These are phyloP conservation scores for Myrmecobius fasciatus DNA, from an alignment of 2,113 vertebrate genomes.

Conservation along the genomic window DNA sequence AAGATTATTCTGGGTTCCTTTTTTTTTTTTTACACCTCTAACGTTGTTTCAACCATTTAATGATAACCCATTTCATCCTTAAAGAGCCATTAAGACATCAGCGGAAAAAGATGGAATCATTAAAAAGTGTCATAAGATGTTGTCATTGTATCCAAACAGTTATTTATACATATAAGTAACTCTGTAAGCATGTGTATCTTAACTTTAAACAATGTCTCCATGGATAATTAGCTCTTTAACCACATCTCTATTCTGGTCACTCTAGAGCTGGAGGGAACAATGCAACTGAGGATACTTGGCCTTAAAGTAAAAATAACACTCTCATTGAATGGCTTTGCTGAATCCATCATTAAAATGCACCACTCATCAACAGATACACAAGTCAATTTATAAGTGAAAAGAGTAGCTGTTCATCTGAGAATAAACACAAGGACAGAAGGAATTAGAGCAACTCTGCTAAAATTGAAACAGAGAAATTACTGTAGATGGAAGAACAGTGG, in stretches of 20 bases:
- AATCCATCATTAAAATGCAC: slow-evolving; percentile 56
- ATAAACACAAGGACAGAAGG: slow-evolving; percentile 38
- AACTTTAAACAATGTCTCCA: background rate
- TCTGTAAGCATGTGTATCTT: background rate
- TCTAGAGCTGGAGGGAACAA: background rate
- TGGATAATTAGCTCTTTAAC: background rate
- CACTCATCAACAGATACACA: slow-evolving; percentile 48
- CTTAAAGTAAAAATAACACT: background rate
- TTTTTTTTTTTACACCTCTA: background rate
- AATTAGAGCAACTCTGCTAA: slow-evolving; percentile 61
- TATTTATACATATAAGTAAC: background rate
- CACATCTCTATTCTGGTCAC: rapidly evolving
- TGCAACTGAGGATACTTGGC: slow-evolving; percentile 2
- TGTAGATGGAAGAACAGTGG: slow-evolving; percentile 18
- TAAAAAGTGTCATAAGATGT: background rate
- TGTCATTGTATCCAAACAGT: background rate
- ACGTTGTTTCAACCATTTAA: background rate
- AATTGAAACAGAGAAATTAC: slow-evolving; percentile 37
- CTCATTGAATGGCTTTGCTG: slow-evolving; percentile 33
- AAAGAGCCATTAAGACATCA: background rate
- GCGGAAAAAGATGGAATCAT: background rate
- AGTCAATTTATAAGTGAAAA: slow-evolving; percentile 62
- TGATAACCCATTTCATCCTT: background rate
- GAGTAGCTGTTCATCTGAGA: slow-evolving; percentile 31
- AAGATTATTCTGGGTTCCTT: background rate